These are phyloP conservation scores for Lindbergichthys nudifrons DNA, from an alignment of 2,797 vertebrate species.

Conservation along the genomic window DNA sequence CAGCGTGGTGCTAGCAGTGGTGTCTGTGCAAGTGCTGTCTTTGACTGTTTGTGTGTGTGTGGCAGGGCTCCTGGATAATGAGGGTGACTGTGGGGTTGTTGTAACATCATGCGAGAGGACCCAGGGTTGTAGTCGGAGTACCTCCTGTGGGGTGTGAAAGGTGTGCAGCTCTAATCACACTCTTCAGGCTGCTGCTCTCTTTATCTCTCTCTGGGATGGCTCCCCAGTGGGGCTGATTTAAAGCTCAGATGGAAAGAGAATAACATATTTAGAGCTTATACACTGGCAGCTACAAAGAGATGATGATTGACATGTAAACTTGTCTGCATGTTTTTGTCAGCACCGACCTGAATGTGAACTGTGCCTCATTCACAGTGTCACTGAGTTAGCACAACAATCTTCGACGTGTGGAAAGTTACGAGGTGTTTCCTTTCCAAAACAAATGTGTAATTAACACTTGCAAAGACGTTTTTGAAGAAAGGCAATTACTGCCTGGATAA, in stretches of 20 bases:
- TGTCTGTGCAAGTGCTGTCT: background rate
- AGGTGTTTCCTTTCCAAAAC: background rate
- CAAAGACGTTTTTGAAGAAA: background rate
- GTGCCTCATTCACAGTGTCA: slow-evolving; percentile 3
- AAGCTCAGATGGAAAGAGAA: slow-evolving; percentile 44
- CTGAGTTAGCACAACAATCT: background rate
- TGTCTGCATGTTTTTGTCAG: slow-evolving; percentile 6
- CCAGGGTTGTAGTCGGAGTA: slow-evolving; percentile 20
- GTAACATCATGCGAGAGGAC: slow-evolving; percentile 37
- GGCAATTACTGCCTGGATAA: background rate
- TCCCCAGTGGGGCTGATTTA: slow-evolving; percentile 26
- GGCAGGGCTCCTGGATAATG: slow-evolving; percentile 52
- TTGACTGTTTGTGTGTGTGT: slow-evolving; percentile 4
- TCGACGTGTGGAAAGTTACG: background rate
- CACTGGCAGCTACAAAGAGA: slow-evolving; percentile 27
- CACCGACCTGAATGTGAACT: slow-evolving; percentile 53
- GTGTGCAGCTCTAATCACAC: slow-evolving; percentile 38
- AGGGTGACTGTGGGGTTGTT: slow-evolving; percentile 55
- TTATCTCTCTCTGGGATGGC: slow-evolving; percentile 2
- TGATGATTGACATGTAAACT: slow-evolving; percentile 32
- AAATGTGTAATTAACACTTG: background rate
- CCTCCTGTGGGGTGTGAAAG: slow-evolving; percentile 31
- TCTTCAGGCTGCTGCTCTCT: slow-evolving; percentile 8
- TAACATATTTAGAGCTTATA: slow-evolving; percentile 51
- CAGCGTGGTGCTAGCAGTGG: background rate